Evolutionary conservation across 1,140 invertebrate genomes (phyloP).

Genomic region (Diploscapter pachys): DNA sequence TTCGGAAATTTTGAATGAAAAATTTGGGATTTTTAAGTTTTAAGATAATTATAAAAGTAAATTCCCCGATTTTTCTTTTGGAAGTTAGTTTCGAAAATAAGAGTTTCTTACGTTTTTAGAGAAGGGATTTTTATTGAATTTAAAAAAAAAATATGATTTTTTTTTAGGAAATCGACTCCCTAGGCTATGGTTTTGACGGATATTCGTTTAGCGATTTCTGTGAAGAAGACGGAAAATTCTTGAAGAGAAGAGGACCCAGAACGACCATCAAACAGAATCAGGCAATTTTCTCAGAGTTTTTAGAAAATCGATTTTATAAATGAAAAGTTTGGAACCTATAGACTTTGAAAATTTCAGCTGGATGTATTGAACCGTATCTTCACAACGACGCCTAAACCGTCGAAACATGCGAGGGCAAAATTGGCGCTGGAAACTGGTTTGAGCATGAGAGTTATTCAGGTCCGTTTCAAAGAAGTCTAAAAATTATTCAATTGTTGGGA

Average conservation of each 20-base stretch:
- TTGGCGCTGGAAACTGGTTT: slow-evolving; percentile 95
- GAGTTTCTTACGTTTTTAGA: background rate
- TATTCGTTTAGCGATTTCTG: slow-evolving; percentile 63
- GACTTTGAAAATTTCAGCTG: slow-evolving; percentile 43
- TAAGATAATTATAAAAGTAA: background rate
- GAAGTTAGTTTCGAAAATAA: background rate
- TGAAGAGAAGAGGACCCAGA: slow-evolving; percentile 88
- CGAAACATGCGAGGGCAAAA: slow-evolving; percentile 94
- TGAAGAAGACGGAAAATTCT: slow-evolving; percentile 80
- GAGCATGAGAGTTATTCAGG: slow-evolving; percentile 96
- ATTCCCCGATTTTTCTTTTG: slow-evolving; percentile 67
- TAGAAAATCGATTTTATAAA: background rate
- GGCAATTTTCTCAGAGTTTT: slow-evolving; percentile 60
- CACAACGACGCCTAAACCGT: slow-evolving; percentile 94
- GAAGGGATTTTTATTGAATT: background rate
- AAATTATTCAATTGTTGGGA: background rate
- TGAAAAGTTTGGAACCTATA: background rate
- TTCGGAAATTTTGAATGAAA: slow-evolving; percentile 5
- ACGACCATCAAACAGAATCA: slow-evolving; percentile 99
- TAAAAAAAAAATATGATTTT: background rate
- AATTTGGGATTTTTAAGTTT: slow-evolving; percentile 7
- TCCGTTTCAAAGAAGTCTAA: background rate
- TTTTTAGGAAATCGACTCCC: slow-evolving; percentile 25
- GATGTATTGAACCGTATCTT: slow-evolving; percentile 73
- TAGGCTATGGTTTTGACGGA: slow-evolving; percentile 68